Conservation (phyloP, 2,797 vertebrate genomes). For the Buphagus erythrorhynchus region DNA sequence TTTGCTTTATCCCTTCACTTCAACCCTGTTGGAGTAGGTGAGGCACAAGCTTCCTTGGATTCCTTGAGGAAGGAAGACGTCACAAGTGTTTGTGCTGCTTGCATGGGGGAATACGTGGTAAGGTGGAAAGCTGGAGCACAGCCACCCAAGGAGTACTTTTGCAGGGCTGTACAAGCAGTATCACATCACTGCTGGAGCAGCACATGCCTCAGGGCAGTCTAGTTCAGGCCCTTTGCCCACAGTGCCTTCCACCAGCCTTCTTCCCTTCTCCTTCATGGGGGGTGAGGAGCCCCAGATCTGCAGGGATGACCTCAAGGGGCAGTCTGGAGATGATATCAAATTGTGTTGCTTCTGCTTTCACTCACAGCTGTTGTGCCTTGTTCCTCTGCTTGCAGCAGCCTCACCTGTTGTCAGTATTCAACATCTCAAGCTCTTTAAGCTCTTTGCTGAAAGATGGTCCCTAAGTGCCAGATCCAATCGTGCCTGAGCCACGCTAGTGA, state of each 20-base stretch:
- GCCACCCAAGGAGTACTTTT: fast-evolving
- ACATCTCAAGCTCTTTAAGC: slow-evolving; percentile 21
- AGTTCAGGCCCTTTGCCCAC: background rate
- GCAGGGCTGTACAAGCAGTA: background rate
- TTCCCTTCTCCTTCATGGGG: background rate
- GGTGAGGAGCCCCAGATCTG: background rate
- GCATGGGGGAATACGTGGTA: background rate
- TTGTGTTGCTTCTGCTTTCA: slow-evolving; percentile 25
- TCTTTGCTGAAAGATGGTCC: slow-evolving; percentile 47
- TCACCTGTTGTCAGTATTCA: slow-evolving; percentile 52
- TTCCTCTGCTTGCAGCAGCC: background rate
- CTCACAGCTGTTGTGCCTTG: slow-evolving; percentile 15
- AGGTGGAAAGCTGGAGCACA: background rate
- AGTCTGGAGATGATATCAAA: background rate
- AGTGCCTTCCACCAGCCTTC: background rate
- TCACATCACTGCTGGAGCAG: background rate
- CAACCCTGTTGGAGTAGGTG: background rate
- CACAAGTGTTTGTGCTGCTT: background rate
- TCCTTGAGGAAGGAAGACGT: background rate
- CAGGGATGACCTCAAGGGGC: background rate
- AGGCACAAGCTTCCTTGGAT: background rate
- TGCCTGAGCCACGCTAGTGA: background rate
- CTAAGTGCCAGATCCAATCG: background rate
- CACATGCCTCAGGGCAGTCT: background rate
- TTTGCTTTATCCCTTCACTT: background rate